Conservation (phyloP, 1,140 invertebrate genomes). For the Holcopasites calliopsidis region DNA sequence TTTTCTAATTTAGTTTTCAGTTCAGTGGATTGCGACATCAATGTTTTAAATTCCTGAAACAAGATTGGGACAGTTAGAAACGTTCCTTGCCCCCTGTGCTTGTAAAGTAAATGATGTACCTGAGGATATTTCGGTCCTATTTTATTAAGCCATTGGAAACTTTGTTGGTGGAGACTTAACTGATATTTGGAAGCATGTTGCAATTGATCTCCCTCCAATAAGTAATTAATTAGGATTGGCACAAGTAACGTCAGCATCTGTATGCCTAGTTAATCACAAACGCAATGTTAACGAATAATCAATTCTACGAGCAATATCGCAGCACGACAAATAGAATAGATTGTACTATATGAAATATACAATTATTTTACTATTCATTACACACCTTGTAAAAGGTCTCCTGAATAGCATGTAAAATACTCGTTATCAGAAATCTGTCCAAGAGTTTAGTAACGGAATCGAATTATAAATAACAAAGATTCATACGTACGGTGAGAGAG, state of each 20-base stretch:
- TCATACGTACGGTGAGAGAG: conserved; percentile 87
- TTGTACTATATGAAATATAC: background rate
- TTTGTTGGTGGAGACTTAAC: conserved; percentile 89
- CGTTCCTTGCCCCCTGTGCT: background rate
- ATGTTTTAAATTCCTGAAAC: conserved; percentile 91
- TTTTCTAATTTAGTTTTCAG: conserved; percentile 90
- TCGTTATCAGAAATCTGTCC: conserved; percentile 49
- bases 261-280: conserved; percentile 84
- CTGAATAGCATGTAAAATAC: conserved; percentile 78
- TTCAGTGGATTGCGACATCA: conserved; percentile 91
- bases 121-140: conserved; percentile 95
- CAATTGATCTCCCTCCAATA: conserved; percentile 85
- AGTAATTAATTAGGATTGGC: conserved; percentile 92
- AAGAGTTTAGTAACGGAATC: conserved; percentile 30
- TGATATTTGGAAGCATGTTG: conserved; percentile 83
- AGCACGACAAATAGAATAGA: background rate
- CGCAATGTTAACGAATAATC: too few species aligned
- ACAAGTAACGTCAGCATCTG: conserved; percentile 93
- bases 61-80: conserved; percentile 18
- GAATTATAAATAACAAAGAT: conserved; percentile 1
- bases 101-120: conserved; percentile 75
- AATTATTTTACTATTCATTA: conserved; percentile 38
- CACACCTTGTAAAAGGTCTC: conserved; percentile 81
- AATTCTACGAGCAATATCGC: conserved; percentile 20
- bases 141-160: conserved; percentile 92